These are phyloP conservation scores for Mastomys natalensis DNA, from an alignment of 2,113 vertebrate species.

Conservation along the genomic window DNA sequence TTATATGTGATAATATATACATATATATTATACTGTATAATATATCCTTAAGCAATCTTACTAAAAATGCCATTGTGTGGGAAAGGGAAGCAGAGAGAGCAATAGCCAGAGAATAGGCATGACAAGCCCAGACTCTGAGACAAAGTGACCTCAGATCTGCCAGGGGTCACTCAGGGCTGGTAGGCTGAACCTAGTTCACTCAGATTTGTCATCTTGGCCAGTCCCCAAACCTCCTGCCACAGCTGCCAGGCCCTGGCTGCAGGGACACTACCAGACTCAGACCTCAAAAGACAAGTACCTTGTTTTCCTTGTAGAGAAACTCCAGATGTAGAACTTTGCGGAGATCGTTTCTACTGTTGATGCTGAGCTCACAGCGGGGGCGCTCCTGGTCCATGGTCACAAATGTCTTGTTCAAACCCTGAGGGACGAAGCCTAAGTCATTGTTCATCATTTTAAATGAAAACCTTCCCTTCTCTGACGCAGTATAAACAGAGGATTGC, in stretches of 20 bases:
- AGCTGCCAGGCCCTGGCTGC: background rate
- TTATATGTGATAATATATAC: background rate
- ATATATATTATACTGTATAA: background rate
- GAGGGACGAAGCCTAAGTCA: constrained; percentile 48
- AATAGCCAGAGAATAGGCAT: background rate
- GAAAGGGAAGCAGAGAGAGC: background rate
- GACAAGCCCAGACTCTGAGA: background rate
- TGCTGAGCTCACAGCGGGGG: constrained; percentile 92
- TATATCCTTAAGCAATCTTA: constrained; percentile 43
- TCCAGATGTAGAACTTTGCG: constrained; percentile 92
- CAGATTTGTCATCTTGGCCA: background rate
- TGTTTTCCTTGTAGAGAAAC: constrained; percentile 92
- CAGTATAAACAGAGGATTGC: background rate
- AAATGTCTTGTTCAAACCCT: constrained; percentile 95
- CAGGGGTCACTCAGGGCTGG: background rate
- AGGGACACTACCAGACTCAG: background rate
- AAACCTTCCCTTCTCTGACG: background rate
- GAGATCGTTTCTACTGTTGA: constrained; percentile 93
- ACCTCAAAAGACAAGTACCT: constrained; percentile 83
- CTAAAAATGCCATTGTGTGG: constrained; percentile 40
- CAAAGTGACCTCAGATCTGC: no score
- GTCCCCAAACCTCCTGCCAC: background rate
- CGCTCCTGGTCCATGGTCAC: constrained; percentile 93
- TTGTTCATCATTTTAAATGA: constrained; percentile 2
- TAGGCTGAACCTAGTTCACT: background rate